Conservation (phyloP, 92 coral and sea anemone genomes). For the Bergia puertoricense region DNA sequence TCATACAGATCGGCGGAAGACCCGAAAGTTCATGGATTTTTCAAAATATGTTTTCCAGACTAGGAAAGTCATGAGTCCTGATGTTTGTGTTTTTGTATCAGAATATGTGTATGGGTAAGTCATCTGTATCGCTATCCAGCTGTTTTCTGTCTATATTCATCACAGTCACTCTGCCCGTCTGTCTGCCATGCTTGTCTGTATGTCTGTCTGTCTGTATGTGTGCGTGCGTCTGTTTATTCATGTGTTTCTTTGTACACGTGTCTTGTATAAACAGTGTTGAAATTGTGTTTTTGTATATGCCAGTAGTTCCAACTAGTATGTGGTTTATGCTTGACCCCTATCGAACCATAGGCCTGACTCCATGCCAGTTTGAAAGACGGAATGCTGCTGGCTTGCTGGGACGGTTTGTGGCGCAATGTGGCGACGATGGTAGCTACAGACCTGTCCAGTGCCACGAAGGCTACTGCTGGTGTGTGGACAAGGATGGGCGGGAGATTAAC, state of each 20-base stretch:
- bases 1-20: too few species aligned
- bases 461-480: slow-evolving; percentile 95
- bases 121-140: too few species aligned
- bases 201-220: background rate
- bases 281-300: background rate
- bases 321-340: background rate
- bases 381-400: slow-evolving; percentile 64
- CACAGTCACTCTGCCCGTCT: background rate
- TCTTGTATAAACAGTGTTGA: too few species aligned
- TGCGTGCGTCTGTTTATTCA: background rate
- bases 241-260: background rate
- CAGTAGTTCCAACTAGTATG: background rate
- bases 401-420: slow-evolving; percentile 80
- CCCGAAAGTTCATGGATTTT: too few species aligned
- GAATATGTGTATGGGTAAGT: too few species aligned
- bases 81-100: too few species aligned
- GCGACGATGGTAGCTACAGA: slow-evolving; percentile 67
- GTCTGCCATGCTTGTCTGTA: background rate
- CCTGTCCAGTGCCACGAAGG: slow-evolving; percentile 75
- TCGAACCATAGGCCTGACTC: slow-evolving; percentile 70
- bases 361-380: slow-evolving; percentile 77
- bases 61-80: too few species aligned
- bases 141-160: too few species aligned
- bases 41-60: too few species aligned
- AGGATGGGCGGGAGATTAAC: slow-evolving; percentile 76